Evolutionary conservation across 2,797 vertebrate species (phyloP).

Genomic region (Emydoidea blandingii): DNA sequence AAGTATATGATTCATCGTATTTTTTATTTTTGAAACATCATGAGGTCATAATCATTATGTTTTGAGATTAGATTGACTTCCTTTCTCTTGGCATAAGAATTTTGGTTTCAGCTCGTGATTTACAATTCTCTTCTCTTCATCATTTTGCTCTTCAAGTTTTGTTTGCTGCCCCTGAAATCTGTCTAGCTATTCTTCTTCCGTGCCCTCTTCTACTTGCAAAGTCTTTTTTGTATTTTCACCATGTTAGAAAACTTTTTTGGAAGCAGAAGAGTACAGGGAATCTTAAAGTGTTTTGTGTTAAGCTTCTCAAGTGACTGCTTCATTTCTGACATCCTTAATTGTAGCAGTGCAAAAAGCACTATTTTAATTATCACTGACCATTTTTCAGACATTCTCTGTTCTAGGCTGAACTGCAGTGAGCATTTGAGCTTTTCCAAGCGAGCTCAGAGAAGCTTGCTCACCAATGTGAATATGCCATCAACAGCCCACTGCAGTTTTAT

Average conservation of each 20-base stretch:
- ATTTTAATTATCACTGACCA: background rate
- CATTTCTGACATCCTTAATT: background rate
- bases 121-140: slow-evolving; percentile 3
- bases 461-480: slow-evolving; percentile 68
- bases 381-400: background rate
- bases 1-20: background rate
- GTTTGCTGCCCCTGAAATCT: slow-evolving; percentile 38
- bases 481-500: slow-evolving; percentile 43
- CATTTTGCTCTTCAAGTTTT: background rate
- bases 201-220: background rate
- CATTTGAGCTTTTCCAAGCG: slow-evolving; percentile 4
- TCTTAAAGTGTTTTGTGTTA: background rate
- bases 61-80: background rate
- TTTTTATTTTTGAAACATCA: slow-evolving; percentile 47
- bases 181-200: background rate
- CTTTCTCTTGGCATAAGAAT: slow-evolving; percentile 18
- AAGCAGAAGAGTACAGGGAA: background rate
- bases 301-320: background rate
- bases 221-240: background rate
- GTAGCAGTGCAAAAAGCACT: background rate
- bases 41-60: slow-evolving; percentile 24
- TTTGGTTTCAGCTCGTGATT: background rate
- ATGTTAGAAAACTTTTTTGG: background rate
- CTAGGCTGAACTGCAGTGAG: slow-evolving; percentile 1
- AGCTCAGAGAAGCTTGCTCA: background rate